phyloP scores from a whole-genome alignment of 2,888 invertebrate species.

The Pharmacophagus antenor region DNA sequence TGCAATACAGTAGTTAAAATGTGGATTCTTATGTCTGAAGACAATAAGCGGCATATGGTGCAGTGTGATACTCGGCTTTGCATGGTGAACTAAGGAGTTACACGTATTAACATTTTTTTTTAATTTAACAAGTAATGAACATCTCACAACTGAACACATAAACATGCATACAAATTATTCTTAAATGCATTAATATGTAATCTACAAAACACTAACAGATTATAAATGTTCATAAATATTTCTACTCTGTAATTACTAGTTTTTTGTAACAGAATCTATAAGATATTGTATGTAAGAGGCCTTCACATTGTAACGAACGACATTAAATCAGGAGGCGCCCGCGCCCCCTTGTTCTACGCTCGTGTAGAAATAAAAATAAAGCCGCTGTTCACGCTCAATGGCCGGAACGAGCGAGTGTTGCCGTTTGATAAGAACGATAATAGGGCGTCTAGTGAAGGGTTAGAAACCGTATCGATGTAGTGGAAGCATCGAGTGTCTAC shows the following conservation, averaged over 20 bases:
- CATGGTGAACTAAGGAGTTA: too few relatives aligned
- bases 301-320: constrained; percentile 2
- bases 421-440: constrained; percentile 70
- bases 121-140: too few relatives aligned
- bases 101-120: too few relatives aligned
- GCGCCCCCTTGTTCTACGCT: constrained; percentile 39
- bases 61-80: too few relatives aligned
- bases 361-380: constrained; percentile 72
- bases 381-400: constrained; percentile 63
- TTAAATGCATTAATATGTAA: too few relatives aligned
- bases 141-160: too few relatives aligned
- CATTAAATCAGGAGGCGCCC: constrained; percentile 27
- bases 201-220: too few relatives aligned
- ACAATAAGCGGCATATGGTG: too few relatives aligned
- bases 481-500: constrained; percentile 5
- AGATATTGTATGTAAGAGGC: neutral
- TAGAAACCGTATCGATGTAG: constrained; percentile 42
- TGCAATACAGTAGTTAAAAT: too few relatives aligned
- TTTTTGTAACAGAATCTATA: neutral
- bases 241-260: neutral
- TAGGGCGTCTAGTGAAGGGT: constrained; percentile 33
- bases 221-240: neutral
- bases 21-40: too few relatives aligned
- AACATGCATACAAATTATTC: too few relatives aligned
- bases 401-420: constrained; percentile 75